A percentile compares a stretch with the other conserved stretches of the same genome.
These are phyloP conservation scores for Notechis scutatus DNA, from an alignment of 2,113 vertebrate species.

Conservation along the genomic window DNA sequence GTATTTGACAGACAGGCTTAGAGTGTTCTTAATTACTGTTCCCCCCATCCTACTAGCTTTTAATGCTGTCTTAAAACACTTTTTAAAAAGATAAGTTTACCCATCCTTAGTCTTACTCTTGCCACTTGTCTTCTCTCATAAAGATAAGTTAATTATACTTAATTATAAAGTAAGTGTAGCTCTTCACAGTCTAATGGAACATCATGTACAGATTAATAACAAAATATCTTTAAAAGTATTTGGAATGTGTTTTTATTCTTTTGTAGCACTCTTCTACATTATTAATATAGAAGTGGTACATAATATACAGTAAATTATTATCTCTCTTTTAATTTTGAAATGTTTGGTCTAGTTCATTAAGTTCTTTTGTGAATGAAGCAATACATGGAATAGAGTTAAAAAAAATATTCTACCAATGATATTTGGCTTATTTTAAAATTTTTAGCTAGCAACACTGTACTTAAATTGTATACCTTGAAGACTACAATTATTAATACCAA, in stretches of 20 bases:
- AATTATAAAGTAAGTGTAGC: neutral
- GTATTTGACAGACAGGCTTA: constrained; percentile 69
- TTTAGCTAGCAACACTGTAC: neutral
- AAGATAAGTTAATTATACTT: neutral
- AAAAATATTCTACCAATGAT: neutral
- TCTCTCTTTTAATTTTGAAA: neutral
- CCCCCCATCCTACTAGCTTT: constrained; percentile 39
- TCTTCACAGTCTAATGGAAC: neutral
- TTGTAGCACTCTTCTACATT: neutral
- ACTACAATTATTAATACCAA: neutral
- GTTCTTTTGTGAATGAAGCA: neutral
- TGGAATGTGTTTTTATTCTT: neutral
- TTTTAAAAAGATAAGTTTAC: neutral
- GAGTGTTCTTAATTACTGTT: constrained; percentile 69
- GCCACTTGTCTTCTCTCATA: neutral
- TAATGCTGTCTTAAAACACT: neutral
- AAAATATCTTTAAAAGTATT: neutral
- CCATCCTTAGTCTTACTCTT: neutral
- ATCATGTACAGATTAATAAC: neutral
- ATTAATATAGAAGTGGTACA: neutral
- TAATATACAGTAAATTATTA: neutral
- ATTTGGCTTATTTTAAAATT: neutral
- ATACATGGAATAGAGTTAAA: neutral
- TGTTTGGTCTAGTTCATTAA: neutral
- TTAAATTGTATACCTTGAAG: neutral